Conservation (phyloP, 2,113 vertebrate species). For the Sylvilagus bachmani region DNA sequence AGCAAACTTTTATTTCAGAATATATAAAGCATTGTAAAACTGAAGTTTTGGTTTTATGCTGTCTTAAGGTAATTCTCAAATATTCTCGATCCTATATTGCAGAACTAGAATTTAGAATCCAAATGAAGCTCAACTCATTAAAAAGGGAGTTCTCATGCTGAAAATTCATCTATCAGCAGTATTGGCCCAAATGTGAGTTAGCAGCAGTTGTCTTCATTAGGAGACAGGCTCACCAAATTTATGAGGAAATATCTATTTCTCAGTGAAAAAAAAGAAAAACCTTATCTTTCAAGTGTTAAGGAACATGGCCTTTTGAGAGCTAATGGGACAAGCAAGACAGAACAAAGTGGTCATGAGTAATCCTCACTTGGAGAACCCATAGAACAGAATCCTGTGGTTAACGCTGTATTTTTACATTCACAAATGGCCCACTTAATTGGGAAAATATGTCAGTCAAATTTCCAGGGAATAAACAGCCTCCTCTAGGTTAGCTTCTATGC, state of each 20-base stretch:
- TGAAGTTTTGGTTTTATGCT: background rate
- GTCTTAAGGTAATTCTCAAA: slow-evolving; percentile 30
- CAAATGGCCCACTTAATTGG: background rate
- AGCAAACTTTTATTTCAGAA: slow-evolving; percentile 33
- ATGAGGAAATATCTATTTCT: slow-evolving; percentile 3
- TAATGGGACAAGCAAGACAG: background rate
- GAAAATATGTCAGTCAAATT: background rate
- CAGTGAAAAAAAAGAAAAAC: slow-evolving; percentile 21
- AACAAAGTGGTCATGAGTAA: background rate
- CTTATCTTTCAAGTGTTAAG: slow-evolving; percentile 29
- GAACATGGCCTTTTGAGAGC: background rate
- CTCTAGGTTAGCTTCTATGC: background rate
- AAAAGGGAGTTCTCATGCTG: slow-evolving; percentile 26
- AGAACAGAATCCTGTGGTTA: background rate
- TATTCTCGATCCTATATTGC: slow-evolving; percentile 18
- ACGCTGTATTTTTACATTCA: background rate
- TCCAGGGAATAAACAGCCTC: background rate
- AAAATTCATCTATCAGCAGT: background rate
- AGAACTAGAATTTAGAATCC: slow-evolving; percentile 1
- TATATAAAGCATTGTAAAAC: slow-evolving; percentile 35
- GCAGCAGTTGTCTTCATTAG: background rate
- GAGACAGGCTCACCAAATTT: background rate
- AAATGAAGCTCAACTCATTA: slow-evolving; percentile 9
- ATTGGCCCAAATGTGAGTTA: background rate
- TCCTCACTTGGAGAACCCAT: background rate